Percentiles rank a stretch among this genome's conserved stretches.
Evolutionary conservation across 2,888 invertebrate species (phyloP).

Genomic region (Melikaiella ostensackeni): DNA sequence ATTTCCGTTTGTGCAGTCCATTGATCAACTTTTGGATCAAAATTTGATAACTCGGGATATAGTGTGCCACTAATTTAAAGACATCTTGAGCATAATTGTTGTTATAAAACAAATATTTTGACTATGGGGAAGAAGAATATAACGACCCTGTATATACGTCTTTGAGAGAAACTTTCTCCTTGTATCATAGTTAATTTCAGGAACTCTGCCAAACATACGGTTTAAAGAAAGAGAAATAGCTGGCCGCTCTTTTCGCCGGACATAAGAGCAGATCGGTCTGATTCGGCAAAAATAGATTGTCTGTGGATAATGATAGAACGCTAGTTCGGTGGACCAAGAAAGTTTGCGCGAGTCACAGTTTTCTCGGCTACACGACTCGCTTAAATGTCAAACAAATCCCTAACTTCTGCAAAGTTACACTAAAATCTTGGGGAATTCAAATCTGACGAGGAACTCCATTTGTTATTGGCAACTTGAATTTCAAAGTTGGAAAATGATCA

Average conservation of each 20-base stretch:
- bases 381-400: slow-evolving; percentile 3
- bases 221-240: slow-evolving; percentile 14
- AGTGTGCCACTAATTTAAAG: no score
- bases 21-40: no score
- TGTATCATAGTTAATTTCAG: not conserved
- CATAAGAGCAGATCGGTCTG: slow-evolving; percentile 27
- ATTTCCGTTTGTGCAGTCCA: no score
- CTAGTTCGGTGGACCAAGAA: slow-evolving; percentile 25
- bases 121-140: not conserved
- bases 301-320: slow-evolving; percentile 36
- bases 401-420: not conserved
- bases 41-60: no score
- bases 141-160: not conserved
- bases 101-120: not conserved
- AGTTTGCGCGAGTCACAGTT: slow-evolving; percentile 5
- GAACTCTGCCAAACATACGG: not conserved
- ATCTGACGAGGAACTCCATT: no score
- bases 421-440: not conserved
- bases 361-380: not conserved
- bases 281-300: slow-evolving; percentile 31
- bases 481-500: no score
- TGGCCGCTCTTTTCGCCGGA: slow-evolving; percentile 2
- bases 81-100: not conserved
- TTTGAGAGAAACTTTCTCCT: not conserved
- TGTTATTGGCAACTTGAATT: no score